Percentiles rank a stretch among this genome's conserved stretches.
These are phyloP conservation scores for Danio aesculapii DNA, from an alignment of 2,797 vertebrate genomes.

Conservation along the genomic window DNA sequence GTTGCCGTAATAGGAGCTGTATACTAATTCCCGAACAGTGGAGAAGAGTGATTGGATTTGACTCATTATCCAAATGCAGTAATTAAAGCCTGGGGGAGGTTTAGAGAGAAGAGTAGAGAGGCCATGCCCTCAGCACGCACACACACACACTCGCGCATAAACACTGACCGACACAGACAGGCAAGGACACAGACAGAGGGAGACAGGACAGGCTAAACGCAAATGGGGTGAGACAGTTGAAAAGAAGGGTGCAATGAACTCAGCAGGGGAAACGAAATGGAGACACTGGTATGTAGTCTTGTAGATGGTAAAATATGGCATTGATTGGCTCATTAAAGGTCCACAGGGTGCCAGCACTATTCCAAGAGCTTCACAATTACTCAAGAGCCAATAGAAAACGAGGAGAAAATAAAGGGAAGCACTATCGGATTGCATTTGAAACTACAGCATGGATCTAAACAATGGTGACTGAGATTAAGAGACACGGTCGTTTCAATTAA, in stretches of 20 bases:
- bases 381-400: constrained; percentile 12
- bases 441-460: not conserved
- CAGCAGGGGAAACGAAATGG: not conserved
- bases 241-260: constrained; percentile 24
- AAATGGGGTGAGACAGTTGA: constrained; percentile 36
- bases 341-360: constrained; percentile 40
- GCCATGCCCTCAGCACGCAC: constrained; percentile 63
- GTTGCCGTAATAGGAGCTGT: constrained; percentile 75
- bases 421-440: not conserved
- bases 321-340: constrained; percentile 58
- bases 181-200: constrained; percentile 8
- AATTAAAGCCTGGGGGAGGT: constrained; percentile 80
- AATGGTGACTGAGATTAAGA: no score
- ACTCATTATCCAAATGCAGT: constrained; percentile 81
- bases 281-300: constrained; percentile 33
- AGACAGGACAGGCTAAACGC: constrained; percentile 24
- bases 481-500: no score
- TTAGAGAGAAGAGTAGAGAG: constrained; percentile 59
- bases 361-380: constrained; percentile 35
- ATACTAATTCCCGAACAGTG: constrained; percentile 79
- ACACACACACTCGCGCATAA: constrained; percentile 32
- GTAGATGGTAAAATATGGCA: constrained; percentile 26
- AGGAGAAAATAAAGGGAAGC: constrained; percentile 18
- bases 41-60: constrained; percentile 82
- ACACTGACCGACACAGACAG: constrained; percentile 20